Conservation (phyloP, 2,888 invertebrate genomes). For the Metallyticus violacea region DNA sequence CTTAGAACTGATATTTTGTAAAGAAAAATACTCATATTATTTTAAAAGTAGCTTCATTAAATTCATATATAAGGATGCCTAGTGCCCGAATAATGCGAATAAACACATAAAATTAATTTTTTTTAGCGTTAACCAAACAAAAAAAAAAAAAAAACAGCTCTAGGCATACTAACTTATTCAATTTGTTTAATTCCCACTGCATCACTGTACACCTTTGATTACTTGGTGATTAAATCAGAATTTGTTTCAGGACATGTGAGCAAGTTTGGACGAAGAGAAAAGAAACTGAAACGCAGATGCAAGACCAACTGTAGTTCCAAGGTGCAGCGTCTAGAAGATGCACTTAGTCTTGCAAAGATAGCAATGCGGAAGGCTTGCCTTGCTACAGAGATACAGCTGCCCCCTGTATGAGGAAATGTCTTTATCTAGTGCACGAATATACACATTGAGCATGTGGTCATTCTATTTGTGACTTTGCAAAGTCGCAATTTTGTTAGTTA, state of each 20-base stretch:
- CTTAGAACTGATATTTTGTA: too few relatives aligned
- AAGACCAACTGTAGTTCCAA: conserved; percentile 37
- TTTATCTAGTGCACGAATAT: not conserved
- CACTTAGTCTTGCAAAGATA: conserved; percentile 15
- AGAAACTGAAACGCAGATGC: conserved; percentile 40
- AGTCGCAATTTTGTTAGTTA: not conserved
- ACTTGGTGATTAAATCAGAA: not conserved
- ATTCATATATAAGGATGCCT: too few relatives aligned
- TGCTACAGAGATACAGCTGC: not conserved
- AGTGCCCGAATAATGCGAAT: too few relatives aligned
- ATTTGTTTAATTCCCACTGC: too few relatives aligned
- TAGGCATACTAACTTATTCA: too few relatives aligned
- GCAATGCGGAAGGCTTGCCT: conserved; percentile 1
- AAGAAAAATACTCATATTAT: too few relatives aligned
- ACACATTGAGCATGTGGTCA: not conserved
- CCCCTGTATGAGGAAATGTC: not conserved
- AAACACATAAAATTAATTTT: too few relatives aligned
- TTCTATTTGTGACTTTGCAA: not conserved
- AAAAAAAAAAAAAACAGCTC: not conserved
- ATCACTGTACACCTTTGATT: not conserved
- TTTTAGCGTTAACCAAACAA: not conserved
- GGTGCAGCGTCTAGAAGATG: conserved; percentile 37
- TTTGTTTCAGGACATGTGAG: conserved; percentile 39
- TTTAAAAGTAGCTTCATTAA: too few relatives aligned
- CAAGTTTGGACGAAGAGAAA: conserved; percentile 41